These are phyloP conservation scores for Cephalopachus bancanus DNA, from an alignment of 2,797 vertebrate species.

Conservation along the genomic window DNA sequence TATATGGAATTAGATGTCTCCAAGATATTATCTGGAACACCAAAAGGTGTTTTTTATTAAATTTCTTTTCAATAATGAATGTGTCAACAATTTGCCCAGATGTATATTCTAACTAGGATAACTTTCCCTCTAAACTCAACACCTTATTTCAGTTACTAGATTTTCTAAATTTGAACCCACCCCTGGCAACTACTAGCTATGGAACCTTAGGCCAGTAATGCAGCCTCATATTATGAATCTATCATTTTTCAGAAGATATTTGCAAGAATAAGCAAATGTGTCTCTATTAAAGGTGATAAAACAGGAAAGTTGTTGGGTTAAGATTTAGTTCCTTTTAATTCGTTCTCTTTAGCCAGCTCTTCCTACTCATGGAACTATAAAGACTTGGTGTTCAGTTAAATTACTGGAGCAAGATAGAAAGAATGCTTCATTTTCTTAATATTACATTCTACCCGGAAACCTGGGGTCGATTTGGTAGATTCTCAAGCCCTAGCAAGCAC, in stretches of 20 bases:
- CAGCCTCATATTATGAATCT: not conserved
- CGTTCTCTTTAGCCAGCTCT: not conserved
- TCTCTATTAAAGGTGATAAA: conserved; percentile 9
- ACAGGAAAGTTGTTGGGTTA: not conserved
- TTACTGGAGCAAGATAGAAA: not conserved
- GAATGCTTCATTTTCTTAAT: not conserved
- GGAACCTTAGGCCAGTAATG: rapidly evolving
- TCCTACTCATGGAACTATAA: not conserved
- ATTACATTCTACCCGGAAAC: not conserved
- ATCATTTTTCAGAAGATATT: conserved; percentile 6
- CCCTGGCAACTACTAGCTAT: not conserved
- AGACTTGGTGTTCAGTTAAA: not conserved
- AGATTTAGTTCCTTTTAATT: not conserved
- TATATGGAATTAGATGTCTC: conserved; percentile 7
- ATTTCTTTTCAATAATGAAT: conserved; percentile 14
- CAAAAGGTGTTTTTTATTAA: not conserved
- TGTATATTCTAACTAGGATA: conserved; percentile 15
- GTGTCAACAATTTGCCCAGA: not conserved
- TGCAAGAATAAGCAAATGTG: conserved; percentile 18
- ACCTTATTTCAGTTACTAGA: not conserved
- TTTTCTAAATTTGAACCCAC: not conserved
- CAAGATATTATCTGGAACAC: not conserved
- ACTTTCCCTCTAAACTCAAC: not conserved
- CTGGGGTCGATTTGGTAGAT: not conserved
- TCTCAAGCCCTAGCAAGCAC: not conserved